phyloP scores from a whole-genome alignment of 2,888 invertebrate genomes.

The Mantis religiosa region DNA sequence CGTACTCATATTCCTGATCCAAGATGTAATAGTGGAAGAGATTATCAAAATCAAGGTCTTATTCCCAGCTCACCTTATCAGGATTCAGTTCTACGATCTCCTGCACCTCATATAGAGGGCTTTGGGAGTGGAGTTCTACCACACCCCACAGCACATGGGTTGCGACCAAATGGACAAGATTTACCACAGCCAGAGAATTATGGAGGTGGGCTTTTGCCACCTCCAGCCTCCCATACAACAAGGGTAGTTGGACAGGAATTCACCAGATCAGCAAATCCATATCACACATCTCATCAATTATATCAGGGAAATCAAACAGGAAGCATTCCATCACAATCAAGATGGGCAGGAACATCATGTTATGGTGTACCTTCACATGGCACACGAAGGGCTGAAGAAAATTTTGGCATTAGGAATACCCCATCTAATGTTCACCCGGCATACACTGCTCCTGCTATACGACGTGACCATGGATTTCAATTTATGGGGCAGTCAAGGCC shows the following conservation, averaged over 20 bases:
- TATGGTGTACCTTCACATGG: not conserved
- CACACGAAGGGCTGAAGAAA: not conserved
- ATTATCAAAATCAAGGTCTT: not conserved
- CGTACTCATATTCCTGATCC: not conserved
- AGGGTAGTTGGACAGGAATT: not conserved
- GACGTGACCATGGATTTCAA: not conserved
- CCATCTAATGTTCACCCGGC: not conserved
- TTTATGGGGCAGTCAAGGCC: not conserved
- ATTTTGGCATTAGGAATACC: not conserved
- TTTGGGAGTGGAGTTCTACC: not conserved
- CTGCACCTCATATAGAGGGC: not conserved
- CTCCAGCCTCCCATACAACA: not conserved
- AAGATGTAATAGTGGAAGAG: not conserved
- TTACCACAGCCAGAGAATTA: not conserved
- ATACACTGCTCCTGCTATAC: not conserved
- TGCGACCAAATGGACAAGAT: not conserved
- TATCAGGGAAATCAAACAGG: not conserved
- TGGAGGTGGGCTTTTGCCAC: not conserved
- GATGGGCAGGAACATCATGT: slow-evolving; percentile 8
- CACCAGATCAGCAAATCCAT: not conserved
- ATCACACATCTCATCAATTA: not conserved
- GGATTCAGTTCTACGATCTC: not conserved
- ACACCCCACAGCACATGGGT: not conserved
- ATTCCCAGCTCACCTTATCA: not conserved
- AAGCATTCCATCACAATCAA: not conserved